These are phyloP conservation scores for Catharus ustulatus DNA, from an alignment of 2,797 vertebrate genomes.

Conservation along the genomic window DNA sequence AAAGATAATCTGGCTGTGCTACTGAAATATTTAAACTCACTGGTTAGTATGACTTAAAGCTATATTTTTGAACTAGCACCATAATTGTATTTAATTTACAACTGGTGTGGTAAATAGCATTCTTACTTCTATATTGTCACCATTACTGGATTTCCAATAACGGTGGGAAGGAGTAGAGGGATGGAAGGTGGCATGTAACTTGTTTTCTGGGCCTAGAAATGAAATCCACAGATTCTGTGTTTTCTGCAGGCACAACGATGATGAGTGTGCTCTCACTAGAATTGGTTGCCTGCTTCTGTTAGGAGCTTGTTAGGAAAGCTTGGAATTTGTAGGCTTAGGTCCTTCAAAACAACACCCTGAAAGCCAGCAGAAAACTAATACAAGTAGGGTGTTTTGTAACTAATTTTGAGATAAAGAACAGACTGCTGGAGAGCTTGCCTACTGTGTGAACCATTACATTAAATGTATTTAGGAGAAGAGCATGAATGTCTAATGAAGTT, in stretches of 20 bases:
- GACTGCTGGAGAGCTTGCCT: background rate
- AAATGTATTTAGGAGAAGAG: background rate
- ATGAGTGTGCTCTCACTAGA: fast-evolving
- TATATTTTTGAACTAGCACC: background rate
- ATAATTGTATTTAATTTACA: background rate
- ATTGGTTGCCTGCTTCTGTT: background rate
- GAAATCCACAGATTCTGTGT: background rate
- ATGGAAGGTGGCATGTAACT: background rate
- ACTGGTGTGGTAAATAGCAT: background rate
- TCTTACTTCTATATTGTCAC: background rate
- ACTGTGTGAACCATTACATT: background rate
- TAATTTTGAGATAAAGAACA: background rate
- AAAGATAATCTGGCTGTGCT: background rate
- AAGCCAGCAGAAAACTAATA: background rate
- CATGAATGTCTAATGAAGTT: background rate
- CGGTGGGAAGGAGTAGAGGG: background rate
- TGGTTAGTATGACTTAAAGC: slow-evolving; percentile 12
- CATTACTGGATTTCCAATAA: background rate
- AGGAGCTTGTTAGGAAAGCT: background rate
- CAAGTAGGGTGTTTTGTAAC: fast-evolving
- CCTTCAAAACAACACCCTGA: background rate
- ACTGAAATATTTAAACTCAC: slow-evolving; percentile 5
- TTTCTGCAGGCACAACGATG: background rate
- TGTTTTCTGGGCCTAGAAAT: background rate
- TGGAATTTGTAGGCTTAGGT: background rate